A percentile compares a stretch with the other conserved stretches of the same genome.
Evolutionary conservation across 1,140 invertebrate genomes (phyloP).

Genomic region (Andricus grossulariae): DNA sequence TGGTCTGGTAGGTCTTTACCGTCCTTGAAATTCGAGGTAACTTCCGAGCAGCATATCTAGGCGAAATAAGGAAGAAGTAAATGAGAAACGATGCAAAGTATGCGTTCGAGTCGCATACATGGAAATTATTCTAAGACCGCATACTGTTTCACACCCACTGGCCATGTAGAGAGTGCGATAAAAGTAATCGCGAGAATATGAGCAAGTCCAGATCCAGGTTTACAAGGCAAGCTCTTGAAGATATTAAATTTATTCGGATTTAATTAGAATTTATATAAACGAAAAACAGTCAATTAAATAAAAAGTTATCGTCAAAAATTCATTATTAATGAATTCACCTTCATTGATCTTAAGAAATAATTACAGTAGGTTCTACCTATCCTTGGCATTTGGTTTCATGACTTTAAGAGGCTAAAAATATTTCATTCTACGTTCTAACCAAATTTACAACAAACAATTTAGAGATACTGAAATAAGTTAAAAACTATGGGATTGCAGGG

Average conservation of each 20-base stretch:
- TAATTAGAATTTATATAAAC: background rate
- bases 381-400: too few species aligned
- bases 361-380: too few species aligned
- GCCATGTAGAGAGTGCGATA: slow-evolving; percentile 5
- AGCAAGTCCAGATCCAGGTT: background rate
- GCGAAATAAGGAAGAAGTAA: background rate
- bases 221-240: background rate
- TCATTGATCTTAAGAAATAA: too few species aligned
- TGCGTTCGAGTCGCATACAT: background rate
- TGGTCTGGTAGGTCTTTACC: too few species aligned
- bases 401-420: too few species aligned
- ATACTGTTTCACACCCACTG: background rate
- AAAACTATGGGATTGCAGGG: too few species aligned
- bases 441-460: too few species aligned
- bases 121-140: slow-evolving; percentile 19
- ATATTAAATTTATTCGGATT: background rate
- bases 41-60: background rate
- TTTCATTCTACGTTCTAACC: too few species aligned
- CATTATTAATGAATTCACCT: too few species aligned
- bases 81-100: slow-evolving; percentile 11
- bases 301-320: background rate
- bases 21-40: background rate
- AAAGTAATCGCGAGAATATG: slow-evolving; percentile 2
- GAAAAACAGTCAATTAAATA: background rate
- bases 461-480: too few species aligned